Conservation (phyloP, 2,797 vertebrate genomes). For the Rhabdophis nuchalis region DNA sequence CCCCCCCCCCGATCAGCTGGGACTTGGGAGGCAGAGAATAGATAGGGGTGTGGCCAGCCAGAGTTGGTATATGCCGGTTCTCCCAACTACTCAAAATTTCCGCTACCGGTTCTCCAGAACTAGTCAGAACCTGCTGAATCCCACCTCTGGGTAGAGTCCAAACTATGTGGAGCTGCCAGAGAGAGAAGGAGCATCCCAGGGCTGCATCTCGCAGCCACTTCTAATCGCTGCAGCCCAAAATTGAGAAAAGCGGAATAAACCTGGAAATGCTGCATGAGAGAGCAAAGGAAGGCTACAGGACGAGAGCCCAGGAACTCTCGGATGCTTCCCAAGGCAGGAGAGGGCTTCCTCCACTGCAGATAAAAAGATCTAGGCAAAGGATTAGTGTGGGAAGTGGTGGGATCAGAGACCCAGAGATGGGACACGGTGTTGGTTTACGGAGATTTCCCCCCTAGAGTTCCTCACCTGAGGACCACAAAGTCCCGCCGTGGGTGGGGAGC, state of each 20-base stretch:
- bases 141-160: not conserved
- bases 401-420: not conserved
- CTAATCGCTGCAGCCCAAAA: not conserved
- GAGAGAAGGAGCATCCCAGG: not conserved
- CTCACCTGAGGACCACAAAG: slow-evolving; percentile 81
- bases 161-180: not conserved
- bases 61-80: too few relatives aligned
- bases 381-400: not conserved
- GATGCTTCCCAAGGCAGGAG: not conserved
- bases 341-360: not conserved
- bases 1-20: too few relatives aligned
- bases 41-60: too few relatives aligned
- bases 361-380: not conserved
- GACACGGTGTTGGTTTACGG: not conserved
- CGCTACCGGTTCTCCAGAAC: too few relatives aligned
- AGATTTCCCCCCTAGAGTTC: not conserved
- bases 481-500: slow-evolving; percentile 80
- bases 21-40: too few relatives aligned
- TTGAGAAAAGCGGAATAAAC: not conserved
- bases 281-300: not conserved
- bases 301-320: not conserved
- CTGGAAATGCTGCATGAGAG: not conserved
- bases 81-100: too few relatives aligned
- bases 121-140: too few relatives aligned
- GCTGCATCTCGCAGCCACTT: not conserved